Evolutionary conservation across 2,113 vertebrate species (phyloP).

Genomic region (Okapia johnstoni): DNA sequence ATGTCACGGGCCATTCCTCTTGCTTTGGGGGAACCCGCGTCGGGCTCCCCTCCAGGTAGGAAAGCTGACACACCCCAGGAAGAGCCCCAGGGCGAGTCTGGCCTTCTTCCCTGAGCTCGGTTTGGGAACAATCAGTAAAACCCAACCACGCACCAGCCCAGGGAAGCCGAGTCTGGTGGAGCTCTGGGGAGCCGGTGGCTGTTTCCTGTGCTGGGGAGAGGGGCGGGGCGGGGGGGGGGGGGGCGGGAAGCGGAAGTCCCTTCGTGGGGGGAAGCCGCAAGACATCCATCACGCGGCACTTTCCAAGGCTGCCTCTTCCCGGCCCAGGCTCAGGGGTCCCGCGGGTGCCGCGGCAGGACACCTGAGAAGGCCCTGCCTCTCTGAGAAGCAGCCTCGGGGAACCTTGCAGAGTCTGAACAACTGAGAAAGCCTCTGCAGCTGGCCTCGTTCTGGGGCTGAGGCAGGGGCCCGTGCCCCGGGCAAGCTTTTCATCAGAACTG

Average conservation of each 20-base stretch:
- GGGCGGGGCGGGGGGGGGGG: no score
- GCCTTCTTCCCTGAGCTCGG: neutral
- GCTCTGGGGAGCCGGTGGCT: neutral
- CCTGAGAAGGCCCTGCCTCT: neutral
- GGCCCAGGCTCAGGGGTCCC: neutral
- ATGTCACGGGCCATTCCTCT: neutral
- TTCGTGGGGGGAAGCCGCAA: neutral
- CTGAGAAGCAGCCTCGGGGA: neutral
- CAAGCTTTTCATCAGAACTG: neutral
- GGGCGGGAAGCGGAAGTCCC: conserved; percentile 40
- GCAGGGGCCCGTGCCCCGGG: neutral
- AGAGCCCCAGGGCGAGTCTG: neutral
- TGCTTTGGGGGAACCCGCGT: neutral
- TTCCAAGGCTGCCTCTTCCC: neutral
- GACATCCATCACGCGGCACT: neutral
- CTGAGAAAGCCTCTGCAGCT: neutral
- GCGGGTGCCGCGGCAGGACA: fast-evolving
- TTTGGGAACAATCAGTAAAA: neutral
- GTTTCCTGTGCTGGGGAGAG: conserved; percentile 33
- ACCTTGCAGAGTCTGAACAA: neutral
- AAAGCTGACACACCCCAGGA: neutral
- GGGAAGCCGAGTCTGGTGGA: neutral
- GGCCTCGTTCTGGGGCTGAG: neutral
- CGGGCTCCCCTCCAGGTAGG: neutral
- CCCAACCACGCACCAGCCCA: neutral